Base-by-base conservation (phyloP, 2,797 vertebrate species). In the Acipenser ruthenus region DNA sequence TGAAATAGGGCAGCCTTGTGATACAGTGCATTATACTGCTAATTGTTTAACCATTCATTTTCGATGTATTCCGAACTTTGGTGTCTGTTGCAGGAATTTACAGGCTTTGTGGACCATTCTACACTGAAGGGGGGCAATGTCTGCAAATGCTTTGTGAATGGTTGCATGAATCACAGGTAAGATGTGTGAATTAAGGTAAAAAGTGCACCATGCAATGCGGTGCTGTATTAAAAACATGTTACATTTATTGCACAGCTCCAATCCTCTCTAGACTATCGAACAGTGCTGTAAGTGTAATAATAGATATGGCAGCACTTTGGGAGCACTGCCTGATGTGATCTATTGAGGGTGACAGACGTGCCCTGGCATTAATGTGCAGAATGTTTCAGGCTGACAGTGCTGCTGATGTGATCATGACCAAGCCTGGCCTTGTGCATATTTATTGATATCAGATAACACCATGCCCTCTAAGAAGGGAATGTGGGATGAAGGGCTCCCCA, bases 361-460 rank as follows among this genome's bases (percentile, higher is more conserved):
- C 15, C 37, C 49, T 48, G 11, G 13, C 56, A 66, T 58, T 66
- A 60, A 66, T 60, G 65, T 15, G 13, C 9, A 13, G 49, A 48
- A n/a, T 10, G 13, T 13, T 50, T 15, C 11, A 67, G 13, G 37
- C 49, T 7, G 59, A 11, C 6, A 15, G 59, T n/a, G 49, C 15
- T 64, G 12, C 50, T 56, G 6, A 60, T 50, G 48, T 49, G 18
- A 67, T 62, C 58, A 50, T 47, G 10, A 47, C 60, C 18, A 67
- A 50, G 18, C 49, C 8, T 10, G 8, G 49, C 48, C 49, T 60
- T 12, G 49, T 49, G 65, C n/a, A 61, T 67, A 67, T 52, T 48
- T 15, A 51, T 61, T 60, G 23, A 23, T 50, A 12, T 62, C 60
- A 62, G 60, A 62, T 15, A 62, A 62, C 3, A 55, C 52, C n/a